These are phyloP conservation scores for Aphelinus certus DNA, from an alignment of 1,140 invertebrate genomes.

Conservation along the genomic window DNA sequence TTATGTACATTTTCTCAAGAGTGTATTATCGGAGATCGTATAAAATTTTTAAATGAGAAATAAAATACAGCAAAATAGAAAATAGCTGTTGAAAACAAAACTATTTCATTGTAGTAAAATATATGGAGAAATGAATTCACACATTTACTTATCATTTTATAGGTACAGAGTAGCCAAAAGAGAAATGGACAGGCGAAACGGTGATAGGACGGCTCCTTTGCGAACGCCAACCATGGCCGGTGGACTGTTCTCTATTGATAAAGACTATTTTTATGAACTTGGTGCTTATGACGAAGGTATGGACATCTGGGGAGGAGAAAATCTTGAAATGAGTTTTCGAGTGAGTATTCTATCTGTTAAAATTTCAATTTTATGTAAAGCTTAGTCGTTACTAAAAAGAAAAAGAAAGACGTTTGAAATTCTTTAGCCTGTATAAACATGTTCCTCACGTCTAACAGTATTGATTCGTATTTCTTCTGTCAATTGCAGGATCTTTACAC, in stretches of 20 bases:
- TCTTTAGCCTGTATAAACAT: neutral
- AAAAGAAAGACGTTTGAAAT: neutral
- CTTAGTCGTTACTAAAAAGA: too few species aligned
- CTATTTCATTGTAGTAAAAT: too few species aligned
- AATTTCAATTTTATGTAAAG: too few species aligned
- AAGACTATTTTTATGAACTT: constrained; percentile 96
- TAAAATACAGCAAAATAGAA: too few species aligned
- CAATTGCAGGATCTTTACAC: too few species aligned
- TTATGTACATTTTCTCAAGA: too few species aligned
- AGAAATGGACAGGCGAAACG: constrained; percentile 89
- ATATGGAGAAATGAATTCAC: too few species aligned
- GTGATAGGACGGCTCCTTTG: constrained; percentile 89
- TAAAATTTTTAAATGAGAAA: too few species aligned
- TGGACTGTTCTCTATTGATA: constrained; percentile 95
- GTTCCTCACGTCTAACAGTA: too few species aligned
- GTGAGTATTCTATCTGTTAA: constrained; percentile 69
- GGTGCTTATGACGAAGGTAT: constrained; percentile 98
- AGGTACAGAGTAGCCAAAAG: constrained; percentile 96
- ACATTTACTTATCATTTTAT: constrained; percentile 28
- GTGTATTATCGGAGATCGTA: too few species aligned
- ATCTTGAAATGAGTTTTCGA: constrained; percentile 98
- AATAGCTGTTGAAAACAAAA: too few species aligned
- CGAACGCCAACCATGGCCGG: constrained; percentile 99
- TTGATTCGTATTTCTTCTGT: too few species aligned
- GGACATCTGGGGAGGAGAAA: constrained; percentile 99